phyloP scores from a whole-genome alignment of 64 coral and sea anemone species.

The Astreopora myriophthalma region DNA sequence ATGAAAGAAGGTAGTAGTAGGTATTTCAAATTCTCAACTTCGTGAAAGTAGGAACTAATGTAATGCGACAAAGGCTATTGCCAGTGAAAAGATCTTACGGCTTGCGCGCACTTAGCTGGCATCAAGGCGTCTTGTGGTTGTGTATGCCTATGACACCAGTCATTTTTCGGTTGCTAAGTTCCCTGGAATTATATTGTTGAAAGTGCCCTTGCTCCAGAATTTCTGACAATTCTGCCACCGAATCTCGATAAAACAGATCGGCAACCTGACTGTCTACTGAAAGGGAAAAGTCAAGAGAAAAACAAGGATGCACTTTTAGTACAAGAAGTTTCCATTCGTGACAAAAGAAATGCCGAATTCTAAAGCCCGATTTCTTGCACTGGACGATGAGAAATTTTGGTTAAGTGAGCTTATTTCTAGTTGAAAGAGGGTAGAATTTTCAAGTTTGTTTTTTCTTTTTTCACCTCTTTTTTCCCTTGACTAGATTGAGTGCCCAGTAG shows the following conservation, averaged over 20 bases:
- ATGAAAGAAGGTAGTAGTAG: too few species aligned
- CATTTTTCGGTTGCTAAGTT: not conserved
- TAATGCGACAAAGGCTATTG: not conserved
- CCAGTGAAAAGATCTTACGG: not conserved
- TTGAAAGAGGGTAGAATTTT: not conserved
- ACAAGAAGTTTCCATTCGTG: not conserved
- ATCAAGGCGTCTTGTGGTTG: not conserved
- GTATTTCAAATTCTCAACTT: too few species aligned
- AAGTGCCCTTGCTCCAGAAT: not conserved
- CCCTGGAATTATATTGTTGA: not conserved
- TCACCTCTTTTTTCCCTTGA: too few species aligned
- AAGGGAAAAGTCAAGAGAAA: too few species aligned
- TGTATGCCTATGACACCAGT: constrained; percentile 17
- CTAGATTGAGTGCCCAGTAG: not conserved
- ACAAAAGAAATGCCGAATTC: not conserved
- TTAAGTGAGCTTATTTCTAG: not conserved
- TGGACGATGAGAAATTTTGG: not conserved
- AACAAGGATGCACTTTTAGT: not conserved
- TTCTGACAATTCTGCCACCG: not conserved
- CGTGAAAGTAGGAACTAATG: too few species aligned
- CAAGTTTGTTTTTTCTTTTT: not conserved
- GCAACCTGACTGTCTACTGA: too few species aligned
- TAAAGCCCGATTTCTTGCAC: not conserved
- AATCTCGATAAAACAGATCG: not conserved
- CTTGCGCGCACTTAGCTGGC: not conserved